Conservation (phyloP, 2,113 vertebrate species). For the Trichechus manatus region DNA sequence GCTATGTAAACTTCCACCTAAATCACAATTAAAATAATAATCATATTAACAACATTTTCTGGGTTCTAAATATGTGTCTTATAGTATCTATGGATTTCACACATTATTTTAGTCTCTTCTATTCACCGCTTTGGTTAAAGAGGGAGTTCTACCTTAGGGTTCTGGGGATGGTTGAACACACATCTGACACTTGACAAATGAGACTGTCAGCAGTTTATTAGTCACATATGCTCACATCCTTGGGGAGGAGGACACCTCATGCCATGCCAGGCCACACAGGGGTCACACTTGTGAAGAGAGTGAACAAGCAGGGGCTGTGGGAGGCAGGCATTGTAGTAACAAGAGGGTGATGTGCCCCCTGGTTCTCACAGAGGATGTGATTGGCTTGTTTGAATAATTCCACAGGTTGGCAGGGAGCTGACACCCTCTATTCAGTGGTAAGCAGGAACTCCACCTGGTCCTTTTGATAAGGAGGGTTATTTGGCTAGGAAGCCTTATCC, state of each 20-base stretch:
- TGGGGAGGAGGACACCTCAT: accelerated
- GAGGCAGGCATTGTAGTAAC: neutral
- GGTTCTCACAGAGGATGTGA: neutral
- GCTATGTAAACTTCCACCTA: too few species aligned
- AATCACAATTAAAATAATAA: too few species aligned
- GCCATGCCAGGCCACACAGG: neutral
- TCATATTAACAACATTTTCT: neutral
- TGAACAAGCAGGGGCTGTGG: neutral
- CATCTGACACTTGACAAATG: neutral
- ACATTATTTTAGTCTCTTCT: neutral
- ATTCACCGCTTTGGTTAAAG: neutral
- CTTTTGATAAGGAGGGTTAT: neutral
- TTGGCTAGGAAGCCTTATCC: neutral
- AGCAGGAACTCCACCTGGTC: neutral
- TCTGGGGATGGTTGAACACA: neutral
- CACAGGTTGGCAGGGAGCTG: neutral
- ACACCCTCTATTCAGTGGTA: too few species aligned
- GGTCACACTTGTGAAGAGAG: neutral
- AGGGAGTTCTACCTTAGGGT: neutral
- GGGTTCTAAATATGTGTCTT: neutral
- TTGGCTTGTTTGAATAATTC: neutral
- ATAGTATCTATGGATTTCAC: too few species aligned
- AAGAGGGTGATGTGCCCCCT: too few species aligned
- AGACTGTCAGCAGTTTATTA: neutral
- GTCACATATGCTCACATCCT: neutral